phyloP scores from a whole-genome alignment of 2,113 vertebrate species.

The Ictalurus furcatus region DNA sequence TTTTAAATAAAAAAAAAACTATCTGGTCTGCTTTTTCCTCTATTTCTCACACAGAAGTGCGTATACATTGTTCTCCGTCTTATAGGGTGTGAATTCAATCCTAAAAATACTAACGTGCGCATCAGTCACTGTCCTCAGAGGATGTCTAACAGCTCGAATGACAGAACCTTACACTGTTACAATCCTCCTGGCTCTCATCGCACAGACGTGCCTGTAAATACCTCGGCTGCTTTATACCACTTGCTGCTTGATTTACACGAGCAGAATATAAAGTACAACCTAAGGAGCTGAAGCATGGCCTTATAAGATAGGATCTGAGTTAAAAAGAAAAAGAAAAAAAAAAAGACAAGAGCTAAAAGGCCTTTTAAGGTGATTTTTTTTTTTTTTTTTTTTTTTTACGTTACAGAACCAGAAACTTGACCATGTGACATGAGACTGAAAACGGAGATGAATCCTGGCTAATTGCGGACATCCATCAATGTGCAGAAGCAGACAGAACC shows the following conservation, averaged over 20 bases:
- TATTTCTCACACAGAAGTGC: neutral
- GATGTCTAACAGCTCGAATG: neutral
- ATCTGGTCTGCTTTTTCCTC: neutral
- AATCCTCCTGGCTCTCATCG: conserved; percentile 8
- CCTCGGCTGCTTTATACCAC: neutral
- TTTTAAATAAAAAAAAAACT: too few relatives aligned
- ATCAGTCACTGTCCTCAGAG: neutral
- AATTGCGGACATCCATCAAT: neutral
- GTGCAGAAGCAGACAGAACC: neutral
- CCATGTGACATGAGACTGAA: neutral
- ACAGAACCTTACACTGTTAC: neutral
- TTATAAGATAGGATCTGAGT: neutral
- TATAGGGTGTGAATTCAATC: neutral
- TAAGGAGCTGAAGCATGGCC: neutral
- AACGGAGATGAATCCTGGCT: conserved; percentile 1
- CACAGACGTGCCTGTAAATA: neutral
- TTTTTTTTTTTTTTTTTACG: too few relatives aligned
- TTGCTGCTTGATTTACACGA: neutral
- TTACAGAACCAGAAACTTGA: neutral
- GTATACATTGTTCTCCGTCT: neutral
- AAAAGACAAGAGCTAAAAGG: neutral
- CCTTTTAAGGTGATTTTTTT: neutral
- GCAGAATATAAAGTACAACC: neutral
- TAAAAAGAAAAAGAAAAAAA: too few relatives aligned
- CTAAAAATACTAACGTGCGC: neutral